Conservation (phyloP, 2,113 vertebrate species). For the Calyptomena viridis region DNA sequence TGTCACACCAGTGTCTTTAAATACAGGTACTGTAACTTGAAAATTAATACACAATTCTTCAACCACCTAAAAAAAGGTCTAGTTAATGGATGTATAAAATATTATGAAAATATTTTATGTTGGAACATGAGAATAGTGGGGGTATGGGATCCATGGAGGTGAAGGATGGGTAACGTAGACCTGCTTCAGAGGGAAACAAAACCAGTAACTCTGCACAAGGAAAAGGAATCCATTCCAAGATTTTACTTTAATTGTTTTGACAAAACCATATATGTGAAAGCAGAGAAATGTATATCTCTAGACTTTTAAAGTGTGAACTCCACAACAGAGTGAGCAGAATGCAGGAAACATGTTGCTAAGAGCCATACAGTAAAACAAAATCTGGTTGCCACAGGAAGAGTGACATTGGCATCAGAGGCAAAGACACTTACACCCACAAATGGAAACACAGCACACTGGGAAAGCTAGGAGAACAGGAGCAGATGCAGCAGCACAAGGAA, state of each 20-base stretch:
- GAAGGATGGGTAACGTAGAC: neutral
- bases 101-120: neutral
- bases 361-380: constrained; percentile 72
- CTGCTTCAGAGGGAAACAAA: neutral
- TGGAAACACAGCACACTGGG: neutral
- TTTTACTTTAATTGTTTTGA: neutral
- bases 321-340: constrained; percentile 67
- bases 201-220: neutral
- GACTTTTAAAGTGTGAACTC: constrained; percentile 60
- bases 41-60: neutral
- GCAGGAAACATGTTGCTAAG: constrained; percentile 70
- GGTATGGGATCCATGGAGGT: neutral
- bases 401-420: constrained; percentile 61
- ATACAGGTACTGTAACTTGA: neutral
- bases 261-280: neutral
- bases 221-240: neutral
- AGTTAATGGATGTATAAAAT: neutral
- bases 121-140: neutral
- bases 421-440: constrained; percentile 49
- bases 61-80: neutral
- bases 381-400: constrained; percentile 62
- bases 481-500: constrained; percentile 60
- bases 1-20: neutral
- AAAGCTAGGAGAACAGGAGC: constrained; percentile 48
- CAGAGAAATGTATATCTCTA: constrained; percentile 45